These are phyloP conservation scores for Podarcis raffonei DNA, from an alignment of 2,113 vertebrate genomes.

Conservation along the genomic window DNA sequence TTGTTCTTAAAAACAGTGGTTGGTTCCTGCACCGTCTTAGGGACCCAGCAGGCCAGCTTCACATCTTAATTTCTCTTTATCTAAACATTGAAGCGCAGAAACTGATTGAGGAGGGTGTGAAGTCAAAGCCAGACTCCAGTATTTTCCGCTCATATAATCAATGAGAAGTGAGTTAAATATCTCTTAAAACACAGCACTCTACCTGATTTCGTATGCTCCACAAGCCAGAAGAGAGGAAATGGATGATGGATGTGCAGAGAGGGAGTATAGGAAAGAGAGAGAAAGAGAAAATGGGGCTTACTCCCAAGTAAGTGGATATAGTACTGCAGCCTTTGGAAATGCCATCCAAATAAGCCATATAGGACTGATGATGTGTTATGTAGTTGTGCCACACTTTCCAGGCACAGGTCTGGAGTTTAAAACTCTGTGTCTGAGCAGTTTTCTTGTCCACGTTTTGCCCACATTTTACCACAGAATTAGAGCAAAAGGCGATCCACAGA, in stretches of 20 bases:
- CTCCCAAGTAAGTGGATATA: neutral
- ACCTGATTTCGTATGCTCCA: neutral
- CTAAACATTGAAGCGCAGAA: neutral
- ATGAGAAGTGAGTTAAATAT: neutral
- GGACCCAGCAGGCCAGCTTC: constrained; percentile 44
- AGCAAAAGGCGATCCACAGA: no score
- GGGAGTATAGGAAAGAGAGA: no score
- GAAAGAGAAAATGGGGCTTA: no score
- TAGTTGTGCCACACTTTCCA: no score
- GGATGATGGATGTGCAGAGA: no score
- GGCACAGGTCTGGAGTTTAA: no score
- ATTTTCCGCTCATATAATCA: neutral
- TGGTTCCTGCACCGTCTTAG: neutral
- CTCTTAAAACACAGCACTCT: neutral
- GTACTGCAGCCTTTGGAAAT: no score
- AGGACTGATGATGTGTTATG: neutral
- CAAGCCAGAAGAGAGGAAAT: neutral
- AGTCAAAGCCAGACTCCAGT: neutral
- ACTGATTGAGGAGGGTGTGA: neutral
- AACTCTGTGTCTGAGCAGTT: no score
- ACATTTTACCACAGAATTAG: no score
- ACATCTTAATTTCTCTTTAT: constrained; percentile 49
- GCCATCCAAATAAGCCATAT: neutral
- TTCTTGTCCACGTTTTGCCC: no score
- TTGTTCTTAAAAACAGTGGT: constrained; percentile 58